These are phyloP conservation scores for Poecilobothrus nobilitatus DNA, from an alignment of 2,888 invertebrate species.

Conservation along the genomic window DNA sequence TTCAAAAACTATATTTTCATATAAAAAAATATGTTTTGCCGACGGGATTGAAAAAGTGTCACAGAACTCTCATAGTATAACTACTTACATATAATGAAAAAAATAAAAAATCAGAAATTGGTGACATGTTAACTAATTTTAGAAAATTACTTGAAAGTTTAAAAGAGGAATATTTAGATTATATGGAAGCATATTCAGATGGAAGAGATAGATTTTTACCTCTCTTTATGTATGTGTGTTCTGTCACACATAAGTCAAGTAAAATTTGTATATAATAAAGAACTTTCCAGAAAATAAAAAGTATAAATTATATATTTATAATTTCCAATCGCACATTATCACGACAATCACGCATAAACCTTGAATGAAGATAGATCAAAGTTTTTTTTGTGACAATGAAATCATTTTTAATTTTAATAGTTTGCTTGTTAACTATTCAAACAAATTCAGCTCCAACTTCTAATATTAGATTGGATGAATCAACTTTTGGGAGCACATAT, in stretches of 20 bases:
- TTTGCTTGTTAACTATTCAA: background rate
- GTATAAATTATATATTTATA: background rate
- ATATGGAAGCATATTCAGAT: background rate
- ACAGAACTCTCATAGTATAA: too few relatives aligned
- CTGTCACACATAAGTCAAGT: background rate
- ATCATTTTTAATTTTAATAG: background rate
- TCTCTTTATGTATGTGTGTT: background rate
- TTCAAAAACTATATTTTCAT: too few relatives aligned
- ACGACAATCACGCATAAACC: too few relatives aligned
- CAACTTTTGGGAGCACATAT: background rate
- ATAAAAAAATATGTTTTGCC: too few relatives aligned
- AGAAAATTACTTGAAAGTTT: background rate
- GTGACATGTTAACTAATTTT: background rate
- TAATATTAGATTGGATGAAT: conserved; percentile 1
- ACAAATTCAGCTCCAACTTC: background rate
- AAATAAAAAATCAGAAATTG: background rate
- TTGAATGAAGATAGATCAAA: background rate
- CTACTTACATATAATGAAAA: background rate
- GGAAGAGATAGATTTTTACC: background rate
- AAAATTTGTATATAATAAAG: background rate
- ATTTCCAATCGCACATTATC: background rate
- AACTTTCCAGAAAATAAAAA: background rate
- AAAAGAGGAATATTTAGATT: background rate
- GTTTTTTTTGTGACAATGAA: background rate
- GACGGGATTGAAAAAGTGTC: too few relatives aligned